Base-by-base conservation (phyloP, 2,888 invertebrate species). In the Polyommatus icarus region DNA sequence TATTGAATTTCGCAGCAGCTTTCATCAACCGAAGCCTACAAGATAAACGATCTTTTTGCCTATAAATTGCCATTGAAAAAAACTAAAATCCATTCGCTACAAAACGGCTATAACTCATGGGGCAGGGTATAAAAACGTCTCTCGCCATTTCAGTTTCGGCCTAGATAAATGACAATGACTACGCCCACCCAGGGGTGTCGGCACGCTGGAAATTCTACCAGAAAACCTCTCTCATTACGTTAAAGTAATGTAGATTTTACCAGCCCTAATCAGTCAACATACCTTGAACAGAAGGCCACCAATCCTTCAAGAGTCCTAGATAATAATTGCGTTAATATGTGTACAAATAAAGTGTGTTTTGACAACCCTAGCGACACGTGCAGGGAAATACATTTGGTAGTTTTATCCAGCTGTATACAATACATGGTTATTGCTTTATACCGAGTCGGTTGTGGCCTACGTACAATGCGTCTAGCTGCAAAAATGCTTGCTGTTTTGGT, bases 141-240 rank as follows among this genome's bases (percentile, higher is more conserved):
- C 82, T 81, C 82, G 77, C 79, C 78, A 80, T 80, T 79, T 80
- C 78, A 76, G 78, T 81, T 81, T 79, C 77, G 80, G 76, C 81
- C 79, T 79, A 83, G 86, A 87, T 86, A 86, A 85, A 86, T 84
- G 84, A 82, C 81, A 81, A 78, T 79, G 79, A 79, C 81, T 78
- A 72, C 75, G 76, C 80, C 81, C 61, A 71, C 20, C 36, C 36
- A 50, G 71, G 59, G 20, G 32, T 18, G 50, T 15, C 29, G 15
- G 3, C 15, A 7, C 10, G 0, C 75, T 15, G 50, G 8, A 75
- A 67, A 67, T 67, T 24, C 32, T 32, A 67, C 15, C 10, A 15
- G 5, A 6, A 67, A 67, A 67, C 5, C 15, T 12, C 5, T 67
- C 61, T 20, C 0, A 12, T 7, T 29, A 12, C 24, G 15, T 61